phyloP scores from a whole-genome alignment of 1,140 invertebrate species.

The Acromyrmex charruanus region DNA sequence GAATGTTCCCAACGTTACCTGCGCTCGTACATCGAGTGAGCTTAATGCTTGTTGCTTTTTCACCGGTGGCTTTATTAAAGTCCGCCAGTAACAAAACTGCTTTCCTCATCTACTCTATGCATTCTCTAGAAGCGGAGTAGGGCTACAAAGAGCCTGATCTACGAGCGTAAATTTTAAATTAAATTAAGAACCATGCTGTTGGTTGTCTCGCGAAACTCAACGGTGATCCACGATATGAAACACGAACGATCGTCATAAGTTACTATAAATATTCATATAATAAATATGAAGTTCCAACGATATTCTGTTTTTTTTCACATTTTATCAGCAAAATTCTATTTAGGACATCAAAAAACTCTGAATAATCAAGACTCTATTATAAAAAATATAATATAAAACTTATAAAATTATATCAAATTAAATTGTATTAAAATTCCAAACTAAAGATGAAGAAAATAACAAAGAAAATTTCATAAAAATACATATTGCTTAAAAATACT shows the following conservation, averaged over 20 bases:
- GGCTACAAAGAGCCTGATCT: not conserved
- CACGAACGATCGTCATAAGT: not conserved
- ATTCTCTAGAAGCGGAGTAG: slow-evolving; percentile 7
- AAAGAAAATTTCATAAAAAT: not conserved
- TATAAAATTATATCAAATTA: too few relatives aligned
- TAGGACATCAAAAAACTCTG: not conserved
- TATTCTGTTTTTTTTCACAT: not conserved
- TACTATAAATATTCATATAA: not conserved
- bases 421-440: not conserved
- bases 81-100: slow-evolving; percentile 30
- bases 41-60: slow-evolving; percentile 55
- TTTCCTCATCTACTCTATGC: slow-evolving; percentile 36
- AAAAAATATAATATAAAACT: too few relatives aligned
- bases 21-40: slow-evolving; percentile 74
- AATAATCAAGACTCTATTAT: not conserved
- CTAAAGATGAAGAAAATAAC: not conserved
- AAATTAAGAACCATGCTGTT: slow-evolving; percentile 24
- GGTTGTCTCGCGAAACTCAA: not conserved
- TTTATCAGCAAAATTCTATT: not conserved
- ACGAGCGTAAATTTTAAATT: slow-evolving; percentile 45
- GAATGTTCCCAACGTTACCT: slow-evolving; percentile 72
- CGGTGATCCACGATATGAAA: slow-evolving; percentile 13
- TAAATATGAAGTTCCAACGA: not conserved
- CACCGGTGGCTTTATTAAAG: slow-evolving; percentile 50
- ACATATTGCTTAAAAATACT: not conserved